A percentile compares a stretch with the other conserved stretches of the same genome.
Evolutionary conservation across 53 echinoderm and acorn worm genomes (phyloP).

Genomic region (Arbacia lixula): DNA sequence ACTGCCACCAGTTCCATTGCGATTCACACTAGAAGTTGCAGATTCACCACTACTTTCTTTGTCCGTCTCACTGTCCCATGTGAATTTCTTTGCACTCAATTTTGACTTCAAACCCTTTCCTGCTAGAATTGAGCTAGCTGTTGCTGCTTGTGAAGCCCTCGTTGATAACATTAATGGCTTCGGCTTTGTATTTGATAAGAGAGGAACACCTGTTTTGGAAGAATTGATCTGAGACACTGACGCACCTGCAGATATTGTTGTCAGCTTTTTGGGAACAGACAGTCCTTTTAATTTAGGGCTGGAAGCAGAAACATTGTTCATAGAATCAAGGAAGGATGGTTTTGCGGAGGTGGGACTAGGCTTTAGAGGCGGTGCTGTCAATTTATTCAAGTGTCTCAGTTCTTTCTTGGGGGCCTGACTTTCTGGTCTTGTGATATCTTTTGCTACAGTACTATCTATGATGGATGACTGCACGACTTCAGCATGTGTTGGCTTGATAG

Average conservation of each 20-base stretch:
- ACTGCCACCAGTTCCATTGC: neutral
- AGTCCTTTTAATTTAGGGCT: constrained; percentile 78
- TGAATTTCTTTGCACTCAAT: constrained; percentile 68
- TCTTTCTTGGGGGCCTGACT: too few relatives aligned
- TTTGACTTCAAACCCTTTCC: constrained; percentile 46
- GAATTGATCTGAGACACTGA: constrained; percentile 40
- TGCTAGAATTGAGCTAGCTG: neutral
- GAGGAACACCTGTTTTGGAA: constrained; percentile 59
- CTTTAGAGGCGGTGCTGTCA: constrained; percentile 72
- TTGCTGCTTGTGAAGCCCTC: constrained; percentile 15
- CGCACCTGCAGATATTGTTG: constrained; percentile 13
- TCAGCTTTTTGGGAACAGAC: constrained; percentile 80
- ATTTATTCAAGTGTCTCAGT: too few relatives aligned
- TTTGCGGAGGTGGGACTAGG: constrained; percentile 57
- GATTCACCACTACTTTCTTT: constrained; percentile 24
- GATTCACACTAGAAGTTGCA: too few relatives aligned
- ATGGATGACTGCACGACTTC: constrained; percentile 3
- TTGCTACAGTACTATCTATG: constrained; percentile 26
- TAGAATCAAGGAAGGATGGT: constrained; percentile 69
- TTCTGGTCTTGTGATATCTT: too few relatives aligned
- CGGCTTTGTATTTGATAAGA: constrained; percentile 57
- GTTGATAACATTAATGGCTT: constrained; percentile 62
- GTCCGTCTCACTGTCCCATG: constrained; percentile 64
- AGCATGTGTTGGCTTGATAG: neutral
- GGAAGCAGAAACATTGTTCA: constrained; percentile 19